A percentile compares a stretch with the other conserved stretches of the same genome.
These are phyloP conservation scores for Agrochola macilenta DNA, from an alignment of 2,888 invertebrate species.

Conservation along the genomic window DNA sequence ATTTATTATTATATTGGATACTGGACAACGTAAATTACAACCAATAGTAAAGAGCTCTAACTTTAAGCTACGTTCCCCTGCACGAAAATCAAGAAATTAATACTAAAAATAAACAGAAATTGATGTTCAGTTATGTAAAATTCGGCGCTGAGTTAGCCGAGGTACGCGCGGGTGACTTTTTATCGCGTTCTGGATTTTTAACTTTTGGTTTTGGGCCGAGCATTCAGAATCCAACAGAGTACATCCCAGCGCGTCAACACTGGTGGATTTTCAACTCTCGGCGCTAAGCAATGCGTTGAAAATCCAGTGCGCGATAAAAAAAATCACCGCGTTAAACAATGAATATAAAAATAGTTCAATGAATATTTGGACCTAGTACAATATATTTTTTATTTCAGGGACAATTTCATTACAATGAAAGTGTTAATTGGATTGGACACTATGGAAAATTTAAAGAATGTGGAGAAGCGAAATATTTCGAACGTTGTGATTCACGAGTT, in stretches of 20 bases:
- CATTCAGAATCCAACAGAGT: background rate
- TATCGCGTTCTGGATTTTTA: background rate
- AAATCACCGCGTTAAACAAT: background rate
- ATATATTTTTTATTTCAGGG: constrained; percentile 77
- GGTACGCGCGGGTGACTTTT: too few species aligned
- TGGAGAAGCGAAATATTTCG: constrained; percentile 81
- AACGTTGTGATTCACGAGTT: constrained; percentile 84
- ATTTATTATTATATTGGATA: background rate
- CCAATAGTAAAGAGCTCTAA: background rate
- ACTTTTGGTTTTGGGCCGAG: background rate
- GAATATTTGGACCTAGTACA: background rate
- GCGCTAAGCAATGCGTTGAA: background rate
- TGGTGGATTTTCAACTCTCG: background rate
- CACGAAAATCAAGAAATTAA: background rate
- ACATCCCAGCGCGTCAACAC: background rate
- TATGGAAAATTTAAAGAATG: constrained; percentile 77
- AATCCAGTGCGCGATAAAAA: background rate
- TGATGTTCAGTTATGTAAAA: background rate
- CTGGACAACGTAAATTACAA: background rate
- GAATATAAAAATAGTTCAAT: too few species aligned
- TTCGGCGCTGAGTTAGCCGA: background rate
- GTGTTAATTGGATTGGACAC: constrained; percentile 88
- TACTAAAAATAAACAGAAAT: too few species aligned
- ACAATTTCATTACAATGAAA: constrained; percentile 76
- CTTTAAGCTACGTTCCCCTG: background rate